Evolutionary conservation across 1,140 invertebrate genomes (phyloP).

Genomic region (Ceratitis capitata): DNA sequence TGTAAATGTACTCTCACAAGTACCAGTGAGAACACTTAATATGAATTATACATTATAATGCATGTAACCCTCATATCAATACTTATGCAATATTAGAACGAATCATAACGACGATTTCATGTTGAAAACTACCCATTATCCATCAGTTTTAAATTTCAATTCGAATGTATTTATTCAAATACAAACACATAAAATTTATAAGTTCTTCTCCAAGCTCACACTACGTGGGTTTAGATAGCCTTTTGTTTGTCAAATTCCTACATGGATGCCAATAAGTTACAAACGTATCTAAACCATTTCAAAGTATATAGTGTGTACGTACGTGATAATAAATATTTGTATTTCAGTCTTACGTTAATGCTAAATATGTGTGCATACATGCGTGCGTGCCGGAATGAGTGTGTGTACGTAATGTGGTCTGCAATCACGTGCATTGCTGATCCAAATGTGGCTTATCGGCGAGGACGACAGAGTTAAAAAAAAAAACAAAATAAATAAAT

Average conservation of each 20-base stretch:
- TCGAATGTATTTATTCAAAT: no score
- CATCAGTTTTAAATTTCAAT: no score
- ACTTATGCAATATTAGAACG: no score
- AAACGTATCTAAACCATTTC: neutral
- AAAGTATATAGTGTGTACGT: neutral
- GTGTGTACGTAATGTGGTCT: neutral
- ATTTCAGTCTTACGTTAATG: neutral
- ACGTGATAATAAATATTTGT: neutral
- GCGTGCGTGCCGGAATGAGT: neutral
- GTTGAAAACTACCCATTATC: no score
- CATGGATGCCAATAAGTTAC: neutral
- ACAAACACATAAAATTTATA: no score
- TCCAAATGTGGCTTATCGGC: neutral
- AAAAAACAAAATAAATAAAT: neutral
- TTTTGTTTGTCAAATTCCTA: no score
- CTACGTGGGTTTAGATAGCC: no score
- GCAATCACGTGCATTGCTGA: conserved; percentile 2
- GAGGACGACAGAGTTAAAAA: neutral
- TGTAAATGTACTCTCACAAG: neutral
- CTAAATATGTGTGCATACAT: neutral
- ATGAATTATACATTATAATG: no score
- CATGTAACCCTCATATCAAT: no score
- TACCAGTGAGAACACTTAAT: no score
- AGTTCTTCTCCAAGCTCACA: no score
- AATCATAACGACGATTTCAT: no score